Conservation (phyloP, 2,113 vertebrate genomes). For the Stigmatopora nigra region DNA sequence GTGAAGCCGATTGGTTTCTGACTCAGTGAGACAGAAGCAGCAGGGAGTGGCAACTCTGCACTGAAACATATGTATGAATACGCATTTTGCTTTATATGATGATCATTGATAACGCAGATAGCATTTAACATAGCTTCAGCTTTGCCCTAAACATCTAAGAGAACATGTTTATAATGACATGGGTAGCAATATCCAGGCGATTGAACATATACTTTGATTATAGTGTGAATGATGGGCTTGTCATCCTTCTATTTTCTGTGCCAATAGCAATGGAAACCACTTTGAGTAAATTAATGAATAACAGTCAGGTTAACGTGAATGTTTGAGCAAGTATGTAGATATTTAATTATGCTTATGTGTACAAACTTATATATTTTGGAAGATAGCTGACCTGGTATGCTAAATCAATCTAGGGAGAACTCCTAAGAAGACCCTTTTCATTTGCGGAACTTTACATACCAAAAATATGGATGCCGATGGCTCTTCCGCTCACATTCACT, state of each 20-base stretch:
- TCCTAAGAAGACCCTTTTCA: no score
- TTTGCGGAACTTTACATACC: no score
- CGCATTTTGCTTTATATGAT: constrained; percentile 13
- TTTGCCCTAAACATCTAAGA: constrained; percentile 6
- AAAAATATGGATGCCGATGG: no score
- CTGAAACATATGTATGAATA: constrained; percentile 13
- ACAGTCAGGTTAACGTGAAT: not conserved
- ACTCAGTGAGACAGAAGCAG: constrained; percentile 27
- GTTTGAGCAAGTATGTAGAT: not conserved
- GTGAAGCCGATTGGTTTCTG: constrained; percentile 54
- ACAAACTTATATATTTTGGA: no score
- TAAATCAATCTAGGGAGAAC: no score
- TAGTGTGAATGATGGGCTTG: not conserved
- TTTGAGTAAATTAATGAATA: not conserved
- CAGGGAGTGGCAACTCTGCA: constrained; percentile 46
- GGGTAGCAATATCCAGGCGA: constrained; percentile 7
- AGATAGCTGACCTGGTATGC: no score
- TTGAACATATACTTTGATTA: constrained; percentile 10
- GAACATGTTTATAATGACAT: not conserved
- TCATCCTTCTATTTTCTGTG: not conserved
- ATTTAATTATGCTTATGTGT: no score
- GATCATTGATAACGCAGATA: not conserved
- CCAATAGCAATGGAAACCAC: not conserved
- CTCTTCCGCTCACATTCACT: no score
- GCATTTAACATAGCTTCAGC: constrained; percentile 5